Percentiles rank a stretch among this genome's conserved stretches.
phyloP scores from a whole-genome alignment of 2,113 vertebrate species.

The Fregata magnificens region DNA sequence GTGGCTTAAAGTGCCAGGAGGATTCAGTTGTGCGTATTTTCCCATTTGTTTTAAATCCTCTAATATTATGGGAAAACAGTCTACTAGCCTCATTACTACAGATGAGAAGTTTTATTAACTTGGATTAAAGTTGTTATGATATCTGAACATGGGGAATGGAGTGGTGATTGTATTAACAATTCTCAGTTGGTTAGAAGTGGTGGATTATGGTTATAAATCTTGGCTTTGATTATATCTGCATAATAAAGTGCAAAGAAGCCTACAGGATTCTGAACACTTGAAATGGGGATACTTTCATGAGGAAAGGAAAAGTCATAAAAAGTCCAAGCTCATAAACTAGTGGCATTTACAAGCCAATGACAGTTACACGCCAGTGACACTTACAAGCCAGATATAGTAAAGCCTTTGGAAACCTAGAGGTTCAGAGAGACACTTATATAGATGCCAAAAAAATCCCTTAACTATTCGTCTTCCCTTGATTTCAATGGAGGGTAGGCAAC shows the following conservation, averaged over 20 bases:
- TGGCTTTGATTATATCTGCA: neutral
- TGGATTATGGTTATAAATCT: slow-evolving; percentile 3
- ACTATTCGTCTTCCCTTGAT: neutral
- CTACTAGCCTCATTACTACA: neutral
- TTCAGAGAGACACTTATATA: neutral
- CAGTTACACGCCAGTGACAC: neutral
- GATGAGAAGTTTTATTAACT: slow-evolving; percentile 28
- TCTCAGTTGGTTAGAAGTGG: neutral
- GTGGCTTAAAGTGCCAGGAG: neutral
- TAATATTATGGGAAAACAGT: neutral
- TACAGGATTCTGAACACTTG: neutral
- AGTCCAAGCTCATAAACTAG: neutral
- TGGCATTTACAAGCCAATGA: neutral
- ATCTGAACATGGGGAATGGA: neutral
- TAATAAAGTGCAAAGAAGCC: neutral
- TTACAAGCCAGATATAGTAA: neutral
- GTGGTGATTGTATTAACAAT: neutral
- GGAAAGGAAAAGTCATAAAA: neutral
- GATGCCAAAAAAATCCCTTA: neutral
- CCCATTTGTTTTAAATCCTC: neutral
- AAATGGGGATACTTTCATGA: neutral
- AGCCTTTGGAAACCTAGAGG: neutral
- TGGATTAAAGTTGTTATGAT: slow-evolving; percentile 10
- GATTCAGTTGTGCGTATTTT: neutral
- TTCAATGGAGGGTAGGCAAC: neutral